A percentile compares a stretch with the other conserved stretches of the same genome.
Conservation (phyloP, 2,113 vertebrate species). For the Cochlearius cochlearius region DNA sequence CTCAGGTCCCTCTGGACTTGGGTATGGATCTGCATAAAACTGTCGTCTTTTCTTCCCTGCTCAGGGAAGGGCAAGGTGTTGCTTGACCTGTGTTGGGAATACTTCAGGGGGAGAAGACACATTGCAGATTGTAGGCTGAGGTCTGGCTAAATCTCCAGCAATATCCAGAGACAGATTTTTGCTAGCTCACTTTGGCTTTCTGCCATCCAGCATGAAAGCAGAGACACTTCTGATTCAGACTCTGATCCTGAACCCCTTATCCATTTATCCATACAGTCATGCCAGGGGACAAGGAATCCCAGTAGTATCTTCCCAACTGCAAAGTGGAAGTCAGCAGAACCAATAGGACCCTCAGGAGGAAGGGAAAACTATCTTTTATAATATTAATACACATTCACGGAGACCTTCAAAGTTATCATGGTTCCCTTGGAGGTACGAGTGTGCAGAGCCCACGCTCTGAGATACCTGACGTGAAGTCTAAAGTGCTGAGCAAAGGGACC, state of each 20-base stretch:
- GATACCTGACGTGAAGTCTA: background rate
- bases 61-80: background rate
- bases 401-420: background rate
- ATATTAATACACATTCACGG: background rate
- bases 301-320: background rate
- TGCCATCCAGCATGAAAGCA: background rate
- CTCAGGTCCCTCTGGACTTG: background rate
- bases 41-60: background rate
- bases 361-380: background rate
- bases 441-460: background rate
- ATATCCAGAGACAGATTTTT: background rate
- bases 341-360: background rate
- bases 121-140: background rate
- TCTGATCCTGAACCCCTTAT: background rate
- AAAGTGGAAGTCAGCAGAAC: background rate
- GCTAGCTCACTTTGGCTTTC: background rate
- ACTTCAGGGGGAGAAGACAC: background rate
- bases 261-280: background rate
- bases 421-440: background rate
- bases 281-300: background rate
- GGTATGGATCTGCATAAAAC: background rate
- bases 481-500: background rate
- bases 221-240: background rate
- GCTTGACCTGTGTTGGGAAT: background rate
- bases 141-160: background rate